A percentile compares a stretch with the other conserved stretches of the same genome.
phyloP scores from a whole-genome alignment of 2,113 vertebrate species.

The Ailurus styani region DNA sequence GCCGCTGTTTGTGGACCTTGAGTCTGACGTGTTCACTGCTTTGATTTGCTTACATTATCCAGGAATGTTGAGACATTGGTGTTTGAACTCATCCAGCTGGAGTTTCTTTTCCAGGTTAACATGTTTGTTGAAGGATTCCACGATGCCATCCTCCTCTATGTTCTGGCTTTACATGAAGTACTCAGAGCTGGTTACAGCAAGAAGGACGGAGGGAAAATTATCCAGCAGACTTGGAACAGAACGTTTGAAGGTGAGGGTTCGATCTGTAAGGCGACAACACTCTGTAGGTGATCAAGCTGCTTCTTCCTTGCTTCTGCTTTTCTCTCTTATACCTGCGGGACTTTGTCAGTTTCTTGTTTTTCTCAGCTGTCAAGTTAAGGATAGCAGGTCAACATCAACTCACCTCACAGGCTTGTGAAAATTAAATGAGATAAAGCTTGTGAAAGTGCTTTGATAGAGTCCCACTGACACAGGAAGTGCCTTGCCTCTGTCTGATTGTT shows the following conservation, averaged over 20 bases:
- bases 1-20: neutral
- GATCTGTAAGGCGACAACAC: rapidly evolving
- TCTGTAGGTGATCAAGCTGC: neutral
- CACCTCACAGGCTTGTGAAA: neutral
- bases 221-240: conserved; percentile 92
- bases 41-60: neutral
- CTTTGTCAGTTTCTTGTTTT: neutral
- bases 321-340: neutral
- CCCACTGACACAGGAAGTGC: neutral
- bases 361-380: neutral
- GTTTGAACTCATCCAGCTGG: neutral
- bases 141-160: conserved; percentile 94
- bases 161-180: conserved; percentile 91
- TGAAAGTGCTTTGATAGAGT: neutral
- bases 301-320: neutral
- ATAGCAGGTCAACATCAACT: neutral
- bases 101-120: conserved; percentile 87
- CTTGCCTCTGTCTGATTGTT: neutral
- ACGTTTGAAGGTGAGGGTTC: conserved; percentile 93
- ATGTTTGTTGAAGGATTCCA: conserved; percentile 99
- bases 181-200: conserved; percentile 91
- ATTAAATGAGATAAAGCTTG: neutral
- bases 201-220: conserved; percentile 92
- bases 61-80: no score
- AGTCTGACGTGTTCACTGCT: neutral